phyloP scores from a whole-genome alignment of 92 coral and sea anemone genomes.

The Pocillopora meandrina region DNA sequence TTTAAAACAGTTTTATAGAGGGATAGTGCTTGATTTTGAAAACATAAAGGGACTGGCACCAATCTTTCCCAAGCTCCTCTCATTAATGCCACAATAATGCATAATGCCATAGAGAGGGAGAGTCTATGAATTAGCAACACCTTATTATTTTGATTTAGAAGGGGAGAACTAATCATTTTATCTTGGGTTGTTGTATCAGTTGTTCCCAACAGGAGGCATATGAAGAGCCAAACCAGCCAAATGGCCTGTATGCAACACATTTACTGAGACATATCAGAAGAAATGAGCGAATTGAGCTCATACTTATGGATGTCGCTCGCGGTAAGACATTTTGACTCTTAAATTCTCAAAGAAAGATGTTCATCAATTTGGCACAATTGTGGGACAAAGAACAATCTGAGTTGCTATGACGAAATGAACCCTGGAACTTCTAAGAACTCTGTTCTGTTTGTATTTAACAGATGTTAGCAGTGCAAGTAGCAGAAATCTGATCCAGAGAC shows the following conservation, averaged over 20 bases:
- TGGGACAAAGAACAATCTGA: background rate
- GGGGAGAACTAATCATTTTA: background rate
- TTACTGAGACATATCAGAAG: conserved; percentile 65
- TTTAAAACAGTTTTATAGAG: no score
- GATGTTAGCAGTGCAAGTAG: conserved; percentile 72
- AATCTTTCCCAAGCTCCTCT: no score
- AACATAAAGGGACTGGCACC: no score
- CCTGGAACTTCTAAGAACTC: background rate
- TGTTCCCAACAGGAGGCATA: conserved; percentile 91
- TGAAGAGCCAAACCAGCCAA: conserved; percentile 70
- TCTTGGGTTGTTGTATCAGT: conserved; percentile 42
- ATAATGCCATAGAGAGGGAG: no score
- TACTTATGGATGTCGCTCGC: conserved; percentile 89
- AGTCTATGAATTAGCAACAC: no score
- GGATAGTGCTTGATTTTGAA: no score
- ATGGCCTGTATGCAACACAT: conserved; percentile 88
- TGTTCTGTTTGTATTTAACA: conserved; percentile 9
- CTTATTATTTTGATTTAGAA: background rate
- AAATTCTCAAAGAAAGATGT: background rate
- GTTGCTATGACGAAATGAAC: background rate
- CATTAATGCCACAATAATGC: no score
- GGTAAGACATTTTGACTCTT: conserved; percentile 47
- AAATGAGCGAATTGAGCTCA: conserved; percentile 75
- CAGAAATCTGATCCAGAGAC: conserved; percentile 74
- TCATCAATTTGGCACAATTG: background rate